Evolutionary conservation across 2,888 invertebrate species (phyloP), one percentile per base, ranked within the genome.

Genomic region (Eledone cirrhosa): DNA sequence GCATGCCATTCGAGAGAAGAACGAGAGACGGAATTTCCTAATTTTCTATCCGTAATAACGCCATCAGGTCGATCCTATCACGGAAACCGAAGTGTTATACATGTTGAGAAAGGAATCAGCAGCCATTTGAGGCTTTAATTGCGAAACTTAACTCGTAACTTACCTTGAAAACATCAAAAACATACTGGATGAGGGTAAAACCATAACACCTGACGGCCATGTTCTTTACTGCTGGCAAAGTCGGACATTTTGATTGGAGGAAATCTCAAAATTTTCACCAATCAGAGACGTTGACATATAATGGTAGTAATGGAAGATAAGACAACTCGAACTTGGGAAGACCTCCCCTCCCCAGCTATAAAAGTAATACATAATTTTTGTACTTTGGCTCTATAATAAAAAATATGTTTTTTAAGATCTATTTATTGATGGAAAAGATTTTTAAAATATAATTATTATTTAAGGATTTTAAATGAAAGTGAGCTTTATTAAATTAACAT

Each of bases 201-300:
- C 48, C 76, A 76, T 76, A 76, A 76, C 76, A 76, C 48, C 76
- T 48, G 76, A 76, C 76, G 48, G 76, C 76, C 76, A 76, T 76
- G 76, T 76, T 76, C 76, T 48, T 76, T 76, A 76, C 47, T 76
- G 76, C 48, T 48, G 76, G 48, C 48, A 76, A 48, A 29, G 27
- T 29, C 48, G 41, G 48, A 47, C 76, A 48, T 76, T 76, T 76
- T 76, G 48, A 76, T 76, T 76, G 76, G 76, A 72, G 31, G 72
- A 41, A 13, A 41, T 41, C 11, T 72, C 41, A 41, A 41, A 41
- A n/a, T 22, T 22, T 31, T 3, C 16, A 14, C 72, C 72, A 72
- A 72, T 41, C 72, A 72, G n/a, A 41, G 41, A 11, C n/a, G n/a
- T 19, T 24, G 72, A 41, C 41, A 72, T 41, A 72, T 22, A 5